A percentile compares a stretch with the other conserved stretches of the same genome.
These are phyloP conservation scores for Chrysopa pallens DNA, from an alignment of 1,140 invertebrate genomes.

Conservation along the genomic window DNA sequence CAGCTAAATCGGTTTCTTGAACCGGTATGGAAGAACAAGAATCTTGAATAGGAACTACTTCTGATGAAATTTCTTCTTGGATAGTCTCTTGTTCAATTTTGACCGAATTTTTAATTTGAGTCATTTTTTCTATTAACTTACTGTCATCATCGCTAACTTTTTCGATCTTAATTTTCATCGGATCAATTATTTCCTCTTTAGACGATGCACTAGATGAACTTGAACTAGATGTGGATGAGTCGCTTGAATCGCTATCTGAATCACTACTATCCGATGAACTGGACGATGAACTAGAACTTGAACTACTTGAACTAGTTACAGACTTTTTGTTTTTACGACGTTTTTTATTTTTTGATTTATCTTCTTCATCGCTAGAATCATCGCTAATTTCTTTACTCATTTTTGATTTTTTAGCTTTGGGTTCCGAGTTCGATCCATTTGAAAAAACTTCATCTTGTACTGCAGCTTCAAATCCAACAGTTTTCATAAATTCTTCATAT, in stretches of 20 bases:
- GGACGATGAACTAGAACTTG: background rate
- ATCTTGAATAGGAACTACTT: background rate
- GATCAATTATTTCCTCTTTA: background rate
- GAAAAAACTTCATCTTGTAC: background rate
- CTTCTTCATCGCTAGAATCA: background rate
- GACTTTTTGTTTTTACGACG: background rate
- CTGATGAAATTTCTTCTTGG: background rate
- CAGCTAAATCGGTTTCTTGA: background rate
- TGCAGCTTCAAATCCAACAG: background rate
- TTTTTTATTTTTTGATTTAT: background rate
- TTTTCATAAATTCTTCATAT: slow-evolving; percentile 4
- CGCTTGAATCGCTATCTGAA: background rate
- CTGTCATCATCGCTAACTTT: background rate
- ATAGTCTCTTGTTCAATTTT: background rate
- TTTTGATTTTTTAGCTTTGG: background rate
- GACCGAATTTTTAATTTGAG: background rate
- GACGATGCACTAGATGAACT: background rate
- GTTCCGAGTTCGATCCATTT: background rate
- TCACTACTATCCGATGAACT: background rate
- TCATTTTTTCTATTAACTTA: background rate
- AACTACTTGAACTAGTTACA: background rate
- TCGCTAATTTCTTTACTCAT: background rate
- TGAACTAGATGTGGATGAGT: background rate
- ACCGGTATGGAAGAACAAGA: background rate
- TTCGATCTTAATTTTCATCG: slow-evolving; percentile 1